Base-by-base conservation (phyloP, 2,113 vertebrate species). In the Rhizomys pruinosus region DNA sequence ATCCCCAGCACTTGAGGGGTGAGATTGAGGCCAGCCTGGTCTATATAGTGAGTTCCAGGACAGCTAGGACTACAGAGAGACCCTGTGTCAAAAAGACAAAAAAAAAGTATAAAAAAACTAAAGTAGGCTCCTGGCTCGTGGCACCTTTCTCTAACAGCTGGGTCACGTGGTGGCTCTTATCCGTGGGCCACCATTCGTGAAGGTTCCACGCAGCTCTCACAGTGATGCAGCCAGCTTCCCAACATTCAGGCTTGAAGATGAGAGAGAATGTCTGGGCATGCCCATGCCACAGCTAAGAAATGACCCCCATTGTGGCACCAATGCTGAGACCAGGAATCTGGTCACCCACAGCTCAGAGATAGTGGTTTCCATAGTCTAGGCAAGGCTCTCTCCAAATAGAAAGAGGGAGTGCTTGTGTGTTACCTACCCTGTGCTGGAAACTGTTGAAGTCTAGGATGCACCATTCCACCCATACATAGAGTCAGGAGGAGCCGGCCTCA, bases 351-450 rank as follows among this genome's bases (percentile, higher is more conserved):
- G 68, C 89, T 55, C 34, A 39, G 73, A 78, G 63, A 66, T 25
- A 29, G 66, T 39, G 27, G 25, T 79, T 34, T 39, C 64, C 29
- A 68, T 1, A 0, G 37, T 77, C 29, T 52, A 64, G 44, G 42
- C 2, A 47, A 9, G 47, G 27, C 0, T 3, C 68, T 23, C 52
- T n/a, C 63, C 69, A 7, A n/a, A 19, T 5, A 9, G 73, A 57
- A 15, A 79, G 19, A 16, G 32, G 2, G 19, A 34, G 34, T 1
- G 29, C 27, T 15, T 57, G 27, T 2, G 7, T 0, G 2, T 29
- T n/a, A 10, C 32, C 19, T n/a, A 32, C 32, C 19, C 19, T 3
- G 5, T 0, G 7, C 64, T 5, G 7, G 44, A 19, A 81, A 19
- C 37, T n/a, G 10, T 32, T 47, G 16, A 23, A 8, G 32, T 64